Evolutionary conservation across 2,797 vertebrate genomes (phyloP).

Genomic region (Xyrichtys novacula): DNA sequence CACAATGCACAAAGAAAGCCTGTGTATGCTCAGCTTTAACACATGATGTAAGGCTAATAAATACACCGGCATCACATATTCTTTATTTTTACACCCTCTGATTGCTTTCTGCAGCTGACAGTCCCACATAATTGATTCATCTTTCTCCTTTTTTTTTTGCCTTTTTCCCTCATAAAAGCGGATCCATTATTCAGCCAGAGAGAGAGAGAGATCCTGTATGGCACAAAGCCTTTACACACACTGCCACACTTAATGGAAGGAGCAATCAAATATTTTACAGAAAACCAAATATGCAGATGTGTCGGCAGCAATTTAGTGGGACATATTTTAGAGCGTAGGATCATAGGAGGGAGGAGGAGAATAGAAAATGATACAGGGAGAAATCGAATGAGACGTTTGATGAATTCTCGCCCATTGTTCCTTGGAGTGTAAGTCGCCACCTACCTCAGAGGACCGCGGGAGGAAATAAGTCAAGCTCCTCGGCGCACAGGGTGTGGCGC

Average conservation of each 20-base stretch:
- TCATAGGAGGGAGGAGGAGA: not conserved
- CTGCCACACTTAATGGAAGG: constrained; percentile 75
- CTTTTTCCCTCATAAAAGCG: constrained; percentile 35
- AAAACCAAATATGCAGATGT: constrained; percentile 79
- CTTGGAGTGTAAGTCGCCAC: constrained; percentile 60
- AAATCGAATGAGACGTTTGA: constrained; percentile 74
- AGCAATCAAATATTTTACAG: constrained; percentile 74
- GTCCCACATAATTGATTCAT: constrained; percentile 63
- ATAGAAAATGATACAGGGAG: constrained; percentile 40
- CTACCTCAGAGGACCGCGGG: constrained; percentile 48
- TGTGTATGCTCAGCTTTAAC: constrained; percentile 50
- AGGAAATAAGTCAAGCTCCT: constrained; percentile 65
- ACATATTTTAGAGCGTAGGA: constrained; percentile 68
- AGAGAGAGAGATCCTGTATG: constrained; percentile 29
- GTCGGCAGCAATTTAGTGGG: constrained; percentile 70
- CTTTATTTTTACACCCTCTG: constrained; percentile 2
- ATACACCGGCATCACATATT: constrained; percentile 14
- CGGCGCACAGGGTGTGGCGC: constrained; percentile 64
- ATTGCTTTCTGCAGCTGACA: constrained; percentile 42
- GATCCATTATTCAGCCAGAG: constrained; percentile 52
- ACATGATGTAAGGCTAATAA: constrained; percentile 48
- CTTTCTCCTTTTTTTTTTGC: constrained; percentile 35
- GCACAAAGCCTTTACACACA: constrained; percentile 64
- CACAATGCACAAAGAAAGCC: constrained; percentile 21
- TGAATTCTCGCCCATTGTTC: constrained; percentile 77